Evolutionary conservation across 2,797 vertebrate species (phyloP).

Genomic region (Gallinago nigripennis): DNA sequence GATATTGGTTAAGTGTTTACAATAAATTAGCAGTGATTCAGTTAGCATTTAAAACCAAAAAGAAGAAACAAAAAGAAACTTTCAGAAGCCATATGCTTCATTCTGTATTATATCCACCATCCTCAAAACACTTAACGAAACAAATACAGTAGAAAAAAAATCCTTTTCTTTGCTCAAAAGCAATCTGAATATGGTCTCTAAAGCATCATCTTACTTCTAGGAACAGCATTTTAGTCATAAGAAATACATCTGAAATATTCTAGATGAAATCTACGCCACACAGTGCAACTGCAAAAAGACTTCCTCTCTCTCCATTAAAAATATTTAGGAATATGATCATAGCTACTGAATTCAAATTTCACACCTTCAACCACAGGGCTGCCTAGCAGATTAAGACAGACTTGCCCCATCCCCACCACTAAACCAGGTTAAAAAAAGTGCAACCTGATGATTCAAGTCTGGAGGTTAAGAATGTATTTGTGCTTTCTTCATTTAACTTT

Average conservation of each 20-base stretch:
- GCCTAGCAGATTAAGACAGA: neutral
- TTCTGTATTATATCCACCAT: neutral
- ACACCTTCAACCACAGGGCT: neutral
- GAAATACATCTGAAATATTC: neutral
- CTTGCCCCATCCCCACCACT: rapidly evolving
- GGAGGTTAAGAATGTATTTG: neutral
- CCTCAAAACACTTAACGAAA: neutral
- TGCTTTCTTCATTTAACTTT: neutral
- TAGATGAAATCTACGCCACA: neutral
- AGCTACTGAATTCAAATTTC: neutral
- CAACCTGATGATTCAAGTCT: neutral
- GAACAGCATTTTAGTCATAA: neutral
- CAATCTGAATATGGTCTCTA: neutral
- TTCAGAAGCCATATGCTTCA: neutral
- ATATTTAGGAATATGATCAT: neutral
- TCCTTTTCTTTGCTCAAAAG: neutral
- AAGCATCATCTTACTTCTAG: neutral
- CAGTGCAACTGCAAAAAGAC: neutral
- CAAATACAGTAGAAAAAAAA: neutral
- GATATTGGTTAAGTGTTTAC: neutral
- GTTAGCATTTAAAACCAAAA: neutral
- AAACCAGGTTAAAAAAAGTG: neutral
- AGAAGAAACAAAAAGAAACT: neutral
- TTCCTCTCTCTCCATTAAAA: neutral
- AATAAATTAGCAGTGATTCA: neutral